Evolutionary conservation across 2,888 invertebrate genomes (phyloP).

Genomic region (Junonia oenone): DNA sequence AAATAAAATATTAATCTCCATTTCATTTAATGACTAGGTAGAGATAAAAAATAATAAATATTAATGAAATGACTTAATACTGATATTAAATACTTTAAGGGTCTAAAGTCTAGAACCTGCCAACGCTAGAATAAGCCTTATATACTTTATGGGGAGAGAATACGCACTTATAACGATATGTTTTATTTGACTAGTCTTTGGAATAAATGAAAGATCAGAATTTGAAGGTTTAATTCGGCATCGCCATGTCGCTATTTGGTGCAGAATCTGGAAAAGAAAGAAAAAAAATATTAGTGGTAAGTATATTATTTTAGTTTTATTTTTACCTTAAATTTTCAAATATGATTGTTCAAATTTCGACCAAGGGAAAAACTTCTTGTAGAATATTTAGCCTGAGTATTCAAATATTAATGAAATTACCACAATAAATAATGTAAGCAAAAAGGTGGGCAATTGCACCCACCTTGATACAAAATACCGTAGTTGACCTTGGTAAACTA

Average conservation of each 20-base stretch:
- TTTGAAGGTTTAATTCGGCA: slow-evolving; percentile 41
- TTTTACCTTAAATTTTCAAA: too few relatives aligned
- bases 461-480: background rate
- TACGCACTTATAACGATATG: slow-evolving; percentile 51
- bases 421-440: background rate
- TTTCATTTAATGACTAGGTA: background rate
- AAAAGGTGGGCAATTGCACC: background rate
- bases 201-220: background rate
- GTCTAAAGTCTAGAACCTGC: background rate
- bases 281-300: too few relatives aligned
- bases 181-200: slow-evolving; percentile 42
- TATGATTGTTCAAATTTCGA: too few relatives aligned
- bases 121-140: slow-evolving; percentile 49
- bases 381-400: too few relatives aligned
- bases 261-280: slow-evolving; percentile 46
- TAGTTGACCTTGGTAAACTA: background rate
- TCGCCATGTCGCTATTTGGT: slow-evolving; percentile 48
- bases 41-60: background rate
- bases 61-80: background rate
- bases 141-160: slow-evolving; percentile 37
- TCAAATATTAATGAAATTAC: background rate
- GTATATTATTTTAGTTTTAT: too few relatives aligned
- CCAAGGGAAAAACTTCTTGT: too few relatives aligned
- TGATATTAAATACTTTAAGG: background rate
- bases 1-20: background rate